phyloP scores from a whole-genome alignment of 2,888 invertebrate genomes.

The Tricholauxania praeusta region DNA sequence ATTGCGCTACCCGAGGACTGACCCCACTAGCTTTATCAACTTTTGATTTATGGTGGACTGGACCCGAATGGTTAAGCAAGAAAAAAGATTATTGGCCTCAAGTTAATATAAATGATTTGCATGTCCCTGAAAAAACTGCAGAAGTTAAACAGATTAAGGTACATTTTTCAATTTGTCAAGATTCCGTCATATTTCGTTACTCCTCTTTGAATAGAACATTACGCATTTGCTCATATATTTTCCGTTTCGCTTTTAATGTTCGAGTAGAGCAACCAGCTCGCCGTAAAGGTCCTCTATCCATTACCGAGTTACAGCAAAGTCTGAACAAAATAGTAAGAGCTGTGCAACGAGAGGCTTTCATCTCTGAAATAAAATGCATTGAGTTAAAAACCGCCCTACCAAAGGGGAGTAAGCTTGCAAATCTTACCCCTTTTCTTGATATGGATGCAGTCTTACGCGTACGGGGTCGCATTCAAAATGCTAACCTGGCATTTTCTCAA shows the following conservation, averaged over 20 bases:
- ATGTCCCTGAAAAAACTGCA: neutral
- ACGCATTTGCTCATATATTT: neutral
- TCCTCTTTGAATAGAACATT: neutral
- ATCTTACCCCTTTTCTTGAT: slow-evolving; percentile 18
- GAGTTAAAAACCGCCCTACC: neutral
- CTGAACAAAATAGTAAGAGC: neutral
- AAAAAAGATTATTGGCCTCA: neutral
- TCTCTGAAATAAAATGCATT: neutral
- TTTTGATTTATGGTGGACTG: no score
- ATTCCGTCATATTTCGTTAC: neutral
- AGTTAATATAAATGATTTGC: neutral
- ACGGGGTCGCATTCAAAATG: slow-evolving; percentile 1
- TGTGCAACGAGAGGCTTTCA: neutral
- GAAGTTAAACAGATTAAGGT: neutral
- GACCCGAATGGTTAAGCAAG: neutral
- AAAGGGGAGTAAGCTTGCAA: slow-evolving; percentile 14
- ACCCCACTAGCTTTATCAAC: no score
- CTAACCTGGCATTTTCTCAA: slow-evolving; percentile 20
- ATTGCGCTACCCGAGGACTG: no score
- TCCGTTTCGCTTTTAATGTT: neutral
- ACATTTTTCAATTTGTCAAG: neutral
- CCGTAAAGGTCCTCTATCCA: no score
- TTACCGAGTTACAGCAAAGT: neutral
- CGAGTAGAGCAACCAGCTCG: no score
- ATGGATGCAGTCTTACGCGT: neutral